Evolutionary conservation across 2,113 vertebrate genomes (phyloP), one percentile per base, ranked within the genome.

Genomic region (Scomber scombrus): DNA sequence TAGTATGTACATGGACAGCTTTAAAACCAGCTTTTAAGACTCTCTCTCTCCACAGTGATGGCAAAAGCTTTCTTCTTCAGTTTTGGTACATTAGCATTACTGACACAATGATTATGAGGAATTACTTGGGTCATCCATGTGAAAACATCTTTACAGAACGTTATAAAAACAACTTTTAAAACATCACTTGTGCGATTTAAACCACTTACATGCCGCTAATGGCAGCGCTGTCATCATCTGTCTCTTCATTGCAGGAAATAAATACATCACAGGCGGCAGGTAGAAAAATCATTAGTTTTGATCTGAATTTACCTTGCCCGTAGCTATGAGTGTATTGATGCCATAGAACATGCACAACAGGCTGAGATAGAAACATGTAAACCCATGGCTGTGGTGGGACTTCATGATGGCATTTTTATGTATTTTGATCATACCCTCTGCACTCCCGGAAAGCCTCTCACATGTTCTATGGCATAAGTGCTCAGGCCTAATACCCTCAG

Each of bases 391-490:
- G 91, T 85, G 88, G 77, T 85, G 86, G 90, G 87, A 92, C 83
- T 91, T 89, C 88, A 89, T 91, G 89, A 91, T 91, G 92, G 86
- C 84, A 70, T 93, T 93, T 89, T 87, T 89, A 91, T 91, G 92
- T 93, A 92, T 91, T 93, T 91, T 91, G 92, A 93, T 92, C 87
- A 88, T 81, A 68, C 58, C 82, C 85, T 78, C 57, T 75, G 71
- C 85, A 77, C 83, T 84, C 84, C 81, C 78, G 68, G 65, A 90
- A 86, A 91, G 77, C 88, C 80, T 72, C 88, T 89, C 88, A 86
- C 85, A 92, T 90, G 87, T 88, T 92, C 87, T 7, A 51, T 55
- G 51, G 88, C 82, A 85, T 90, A 90, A 92, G 89, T 88, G 90
- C 89, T 92, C 91, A 83, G 88, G 87, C 89, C 90, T 91, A 87